Evolutionary conservation across 2,797 vertebrate species (phyloP).

Genomic region (Cyclura pinguis): DNA sequence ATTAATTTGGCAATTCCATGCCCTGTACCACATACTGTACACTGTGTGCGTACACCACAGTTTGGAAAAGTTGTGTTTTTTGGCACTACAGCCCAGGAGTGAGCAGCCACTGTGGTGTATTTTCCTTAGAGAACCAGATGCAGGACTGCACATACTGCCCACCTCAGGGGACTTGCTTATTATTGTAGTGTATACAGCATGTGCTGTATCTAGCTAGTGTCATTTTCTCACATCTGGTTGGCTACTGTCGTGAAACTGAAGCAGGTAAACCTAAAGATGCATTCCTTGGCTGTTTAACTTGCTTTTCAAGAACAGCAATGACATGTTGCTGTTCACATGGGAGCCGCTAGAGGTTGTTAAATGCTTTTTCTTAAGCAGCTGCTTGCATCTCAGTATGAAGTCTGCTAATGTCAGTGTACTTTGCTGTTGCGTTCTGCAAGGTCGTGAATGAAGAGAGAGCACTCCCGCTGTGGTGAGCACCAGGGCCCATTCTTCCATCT

Average conservation of each 20-base stretch:
- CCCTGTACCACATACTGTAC: too few relatives aligned
- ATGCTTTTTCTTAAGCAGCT: slow-evolving; percentile 19
- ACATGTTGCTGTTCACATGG: slow-evolving; percentile 45
- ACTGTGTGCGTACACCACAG: too few relatives aligned
- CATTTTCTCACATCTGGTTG: neutral
- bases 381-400: neutral
- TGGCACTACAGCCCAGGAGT: too few relatives aligned
- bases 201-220: too few relatives aligned
- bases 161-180: neutral
- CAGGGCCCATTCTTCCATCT: too few relatives aligned
- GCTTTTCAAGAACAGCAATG: neutral
- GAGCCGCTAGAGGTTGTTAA: slow-evolving; percentile 75
- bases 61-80: too few relatives aligned
- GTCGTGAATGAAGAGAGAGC: neutral
- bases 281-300: neutral
- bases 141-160: too few relatives aligned
- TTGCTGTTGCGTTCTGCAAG: neutral
- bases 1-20: neutral
- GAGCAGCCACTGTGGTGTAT: too few relatives aligned
- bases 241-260: neutral
- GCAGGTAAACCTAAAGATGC: neutral
- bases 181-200: neutral
- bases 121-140: neutral
- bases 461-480: too few relatives aligned
- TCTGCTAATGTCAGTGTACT: neutral